A percentile compares a stretch with the other conserved stretches of the same genome.
phyloP scores from a whole-genome alignment of 2,113 vertebrate species.

The Abramis brama region DNA sequence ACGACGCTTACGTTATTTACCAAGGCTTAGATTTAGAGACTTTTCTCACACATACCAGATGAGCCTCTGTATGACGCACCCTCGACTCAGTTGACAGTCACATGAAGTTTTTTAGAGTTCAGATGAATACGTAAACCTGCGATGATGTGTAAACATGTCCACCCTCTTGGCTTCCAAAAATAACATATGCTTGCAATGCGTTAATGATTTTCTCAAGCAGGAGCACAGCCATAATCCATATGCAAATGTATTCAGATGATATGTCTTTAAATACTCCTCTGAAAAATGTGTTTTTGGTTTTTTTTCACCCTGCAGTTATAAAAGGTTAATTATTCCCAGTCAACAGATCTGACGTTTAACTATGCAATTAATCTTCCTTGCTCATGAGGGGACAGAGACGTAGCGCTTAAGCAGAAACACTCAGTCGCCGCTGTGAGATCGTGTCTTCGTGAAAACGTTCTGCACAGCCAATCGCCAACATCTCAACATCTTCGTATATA shows the following conservation, averaged over 20 bases:
- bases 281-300: constrained; percentile 37
- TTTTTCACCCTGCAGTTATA: constrained; percentile 43
- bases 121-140: background rate
- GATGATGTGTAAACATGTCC: background rate
- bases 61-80: background rate
- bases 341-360: constrained; percentile 56
- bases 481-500: background rate
- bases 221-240: constrained; percentile 9
- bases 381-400: constrained; percentile 13
- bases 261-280: constrained; percentile 35
- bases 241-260: constrained; percentile 45
- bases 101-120: constrained; percentile 19
- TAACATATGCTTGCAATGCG: constrained; percentile 2
- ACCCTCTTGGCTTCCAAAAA: background rate
- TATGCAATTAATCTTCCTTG: constrained; percentile 54
- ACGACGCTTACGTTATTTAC: constrained; percentile 38
- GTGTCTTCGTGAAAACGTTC: background rate
- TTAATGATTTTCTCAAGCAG: constrained; percentile 36
- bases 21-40: background rate
- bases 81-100: background rate
- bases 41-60: constrained; percentile 1
- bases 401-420: constrained; percentile 31
- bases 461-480: background rate
- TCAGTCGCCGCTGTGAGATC: background rate
- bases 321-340: constrained; percentile 59